phyloP scores from a whole-genome alignment of 2,888 invertebrate genomes.

The Axea sp. region DNA sequence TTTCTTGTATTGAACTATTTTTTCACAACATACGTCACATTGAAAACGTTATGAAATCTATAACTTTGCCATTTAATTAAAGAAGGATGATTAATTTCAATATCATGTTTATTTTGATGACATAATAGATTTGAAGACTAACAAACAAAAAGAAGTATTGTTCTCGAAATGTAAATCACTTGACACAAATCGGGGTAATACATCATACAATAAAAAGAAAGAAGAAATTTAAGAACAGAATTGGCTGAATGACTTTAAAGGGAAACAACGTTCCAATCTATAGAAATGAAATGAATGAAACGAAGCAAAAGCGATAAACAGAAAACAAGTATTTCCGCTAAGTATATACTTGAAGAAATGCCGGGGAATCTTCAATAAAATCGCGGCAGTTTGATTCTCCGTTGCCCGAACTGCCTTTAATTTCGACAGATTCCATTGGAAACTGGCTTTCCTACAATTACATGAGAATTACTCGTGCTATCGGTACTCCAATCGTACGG shows the following conservation, averaged over 20 bases:
- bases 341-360: slow-evolving; percentile 55
- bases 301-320: slow-evolving; percentile 55
- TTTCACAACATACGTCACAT: too few species aligned
- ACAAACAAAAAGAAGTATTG: too few species aligned
- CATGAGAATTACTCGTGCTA: slow-evolving; percentile 58
- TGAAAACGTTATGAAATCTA: too few species aligned
- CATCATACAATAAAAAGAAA: slow-evolving; percentile 26
- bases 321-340: slow-evolving; percentile 56
- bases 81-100: too few species aligned
- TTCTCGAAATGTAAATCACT: too few species aligned
- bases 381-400: slow-evolving; percentile 56
- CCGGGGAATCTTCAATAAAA: slow-evolving; percentile 56
- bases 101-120: too few species aligned
- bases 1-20: too few species aligned
- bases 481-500: slow-evolving; percentile 56
- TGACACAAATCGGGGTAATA: neutral
- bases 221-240: slow-evolving; percentile 5
- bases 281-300: slow-evolving; percentile 54
- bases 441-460: slow-evolving; percentile 56
- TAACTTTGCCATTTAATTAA: too few species aligned
- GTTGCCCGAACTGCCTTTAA: slow-evolving; percentile 48
- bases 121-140: too few species aligned
- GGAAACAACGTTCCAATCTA: slow-evolving; percentile 36
- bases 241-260: slow-evolving; percentile 30
- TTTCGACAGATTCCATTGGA: slow-evolving; percentile 60